Evolutionary conservation across 1,140 invertebrate species (phyloP).

Genomic region (Cryptotermes secundus): DNA sequence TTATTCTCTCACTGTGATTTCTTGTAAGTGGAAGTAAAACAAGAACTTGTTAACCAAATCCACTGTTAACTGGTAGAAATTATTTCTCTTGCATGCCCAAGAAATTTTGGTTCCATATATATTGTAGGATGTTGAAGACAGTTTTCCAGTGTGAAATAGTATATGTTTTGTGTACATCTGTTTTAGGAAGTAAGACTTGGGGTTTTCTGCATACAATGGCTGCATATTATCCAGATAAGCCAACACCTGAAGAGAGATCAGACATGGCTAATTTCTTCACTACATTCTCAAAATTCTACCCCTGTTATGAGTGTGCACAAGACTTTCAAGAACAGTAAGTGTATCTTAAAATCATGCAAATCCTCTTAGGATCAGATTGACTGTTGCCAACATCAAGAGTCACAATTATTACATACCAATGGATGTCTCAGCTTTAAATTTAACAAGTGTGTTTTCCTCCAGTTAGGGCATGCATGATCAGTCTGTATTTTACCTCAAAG

Average conservation of each 20-base stretch:
- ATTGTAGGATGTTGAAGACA: background rate
- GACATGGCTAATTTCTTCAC: constrained; percentile 84
- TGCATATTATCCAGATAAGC: constrained; percentile 89
- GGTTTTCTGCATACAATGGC: constrained; percentile 95
- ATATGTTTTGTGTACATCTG: background rate
- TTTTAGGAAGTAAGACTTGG: constrained; percentile 77
- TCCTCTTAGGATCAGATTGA: no score
- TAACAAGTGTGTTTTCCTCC: no score
- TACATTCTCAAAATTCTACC: constrained; percentile 90
- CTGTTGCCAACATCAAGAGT: no score
- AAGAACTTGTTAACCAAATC: no score
- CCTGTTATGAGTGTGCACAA: constrained; percentile 88
- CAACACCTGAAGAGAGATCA: constrained; percentile 66
- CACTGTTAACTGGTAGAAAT: no score
- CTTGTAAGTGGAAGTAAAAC: no score
- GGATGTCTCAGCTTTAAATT: no score
- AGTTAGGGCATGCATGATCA: no score
- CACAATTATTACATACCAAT: no score
- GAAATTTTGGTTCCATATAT: background rate
- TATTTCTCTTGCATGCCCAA: no score
- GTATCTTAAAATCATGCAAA: background rate
- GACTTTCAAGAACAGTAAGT: constrained; percentile 83
- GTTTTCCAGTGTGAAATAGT: background rate
- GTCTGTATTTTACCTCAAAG: no score
- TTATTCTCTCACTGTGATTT: no score